phyloP scores from a whole-genome alignment of 1,140 invertebrate genomes.

The Gryllus bimaculatus region DNA sequence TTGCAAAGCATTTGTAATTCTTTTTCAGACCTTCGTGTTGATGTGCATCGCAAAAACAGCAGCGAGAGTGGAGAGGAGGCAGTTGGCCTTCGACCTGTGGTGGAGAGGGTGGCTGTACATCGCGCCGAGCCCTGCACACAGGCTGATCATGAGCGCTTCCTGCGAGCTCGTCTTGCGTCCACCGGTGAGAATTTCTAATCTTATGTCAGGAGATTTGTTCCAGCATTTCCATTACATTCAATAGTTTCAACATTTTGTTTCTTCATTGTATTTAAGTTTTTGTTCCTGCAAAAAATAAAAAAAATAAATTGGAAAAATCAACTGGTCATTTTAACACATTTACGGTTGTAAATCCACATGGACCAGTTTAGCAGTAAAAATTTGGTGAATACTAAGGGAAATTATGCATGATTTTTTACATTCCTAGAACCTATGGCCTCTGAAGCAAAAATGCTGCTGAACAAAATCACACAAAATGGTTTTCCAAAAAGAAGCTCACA shows the following conservation, averaged over 20 bases:
- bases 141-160: conserved; percentile 22
- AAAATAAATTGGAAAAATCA: too few relatives aligned
- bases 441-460: too few relatives aligned
- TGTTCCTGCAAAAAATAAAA: too few relatives aligned
- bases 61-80: conserved; percentile 64
- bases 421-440: too few relatives aligned
- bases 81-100: conserved; percentile 1
- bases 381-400: too few relatives aligned
- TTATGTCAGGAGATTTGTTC: neutral
- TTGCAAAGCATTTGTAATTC: conserved; percentile 10
- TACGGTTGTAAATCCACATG: too few relatives aligned
- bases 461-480: too few relatives aligned
- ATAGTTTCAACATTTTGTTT: neutral
- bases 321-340: too few relatives aligned
- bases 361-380: too few relatives aligned
- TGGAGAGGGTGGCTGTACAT: conserved; percentile 30
- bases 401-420: too few relatives aligned
- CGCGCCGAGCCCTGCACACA: conserved; percentile 31
- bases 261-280: too few relatives aligned
- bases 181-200: neutral
- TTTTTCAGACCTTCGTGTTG: conserved; percentile 72
- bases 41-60: conserved; percentile 85
- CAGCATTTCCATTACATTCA: neutral
- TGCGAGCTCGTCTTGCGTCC: neutral
- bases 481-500: too few relatives aligned